These are phyloP conservation scores for Heliconius charithonia DNA, from an alignment of 2,888 invertebrate species.

Conservation along the genomic window DNA sequence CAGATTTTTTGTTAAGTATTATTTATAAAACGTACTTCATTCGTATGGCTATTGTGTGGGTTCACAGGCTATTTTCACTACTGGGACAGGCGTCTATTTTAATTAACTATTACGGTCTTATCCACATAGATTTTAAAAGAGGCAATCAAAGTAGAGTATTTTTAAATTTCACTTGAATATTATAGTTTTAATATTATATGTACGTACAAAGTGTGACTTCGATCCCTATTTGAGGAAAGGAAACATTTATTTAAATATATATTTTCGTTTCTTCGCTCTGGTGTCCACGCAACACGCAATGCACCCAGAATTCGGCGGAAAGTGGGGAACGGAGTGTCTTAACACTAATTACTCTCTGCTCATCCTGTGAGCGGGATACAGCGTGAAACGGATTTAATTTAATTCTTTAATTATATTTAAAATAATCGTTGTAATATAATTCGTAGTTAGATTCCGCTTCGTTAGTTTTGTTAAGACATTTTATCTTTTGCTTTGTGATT, in stretches of 20 bases:
- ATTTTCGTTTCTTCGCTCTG: too few relatives aligned
- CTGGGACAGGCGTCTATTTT: constrained; percentile 2
- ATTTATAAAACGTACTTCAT: neutral
- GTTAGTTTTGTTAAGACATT: neutral
- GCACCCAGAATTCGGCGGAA: too few relatives aligned
- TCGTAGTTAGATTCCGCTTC: neutral
- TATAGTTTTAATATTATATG: neutral
- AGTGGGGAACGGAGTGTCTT: too few relatives aligned
- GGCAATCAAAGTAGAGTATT: neutral
- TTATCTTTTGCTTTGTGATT: constrained; percentile 12
- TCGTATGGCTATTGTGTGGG: constrained; percentile 8
- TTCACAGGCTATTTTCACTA: constrained; percentile 12
- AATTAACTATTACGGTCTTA: constrained; percentile 14
- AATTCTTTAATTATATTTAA: too few relatives aligned
- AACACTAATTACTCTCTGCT: too few relatives aligned
- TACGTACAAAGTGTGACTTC: too few relatives aligned
- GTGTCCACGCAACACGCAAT: too few relatives aligned
- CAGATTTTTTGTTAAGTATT: neutral
- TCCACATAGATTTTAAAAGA: neutral
- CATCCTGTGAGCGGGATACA: too few relatives aligned
- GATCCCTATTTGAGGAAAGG: too few relatives aligned
- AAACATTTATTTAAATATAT: too few relatives aligned
- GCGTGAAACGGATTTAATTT: too few relatives aligned
- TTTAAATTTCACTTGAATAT: neutral
- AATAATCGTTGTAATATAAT: neutral